These are phyloP conservation scores for Platanista minor DNA, from an alignment of 2,113 vertebrate species.

Conservation along the genomic window DNA sequence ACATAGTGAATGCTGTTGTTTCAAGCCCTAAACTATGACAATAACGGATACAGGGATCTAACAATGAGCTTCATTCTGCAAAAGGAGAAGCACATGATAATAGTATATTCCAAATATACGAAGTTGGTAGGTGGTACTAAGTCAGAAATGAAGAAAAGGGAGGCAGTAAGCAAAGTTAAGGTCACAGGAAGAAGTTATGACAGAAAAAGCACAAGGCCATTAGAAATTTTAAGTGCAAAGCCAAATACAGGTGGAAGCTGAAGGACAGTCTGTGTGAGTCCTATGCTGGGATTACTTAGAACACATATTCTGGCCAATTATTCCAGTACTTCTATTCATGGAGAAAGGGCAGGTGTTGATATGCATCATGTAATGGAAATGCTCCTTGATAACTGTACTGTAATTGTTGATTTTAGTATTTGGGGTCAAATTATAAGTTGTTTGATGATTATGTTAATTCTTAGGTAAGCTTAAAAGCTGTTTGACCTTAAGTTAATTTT, in stretches of 20 bases:
- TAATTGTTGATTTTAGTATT: neutral
- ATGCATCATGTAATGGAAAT: neutral
- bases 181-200: neutral
- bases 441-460: neutral
- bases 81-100: neutral
- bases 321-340: neutral
- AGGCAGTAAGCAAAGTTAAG: neutral
- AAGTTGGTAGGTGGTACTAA: neutral
- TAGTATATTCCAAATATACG: neutral
- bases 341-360: neutral
- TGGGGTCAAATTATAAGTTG: neutral
- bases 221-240: neutral
- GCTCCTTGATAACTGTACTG: neutral
- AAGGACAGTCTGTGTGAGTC: neutral
- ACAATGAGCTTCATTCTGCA: neutral
- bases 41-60: neutral
- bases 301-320: neutral
- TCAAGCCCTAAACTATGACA: neutral
- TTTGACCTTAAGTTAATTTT: neutral
- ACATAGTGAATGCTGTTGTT: neutral
- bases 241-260: neutral
- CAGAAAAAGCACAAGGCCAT: neutral
- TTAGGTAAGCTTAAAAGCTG: neutral
- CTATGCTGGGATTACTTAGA: neutral
- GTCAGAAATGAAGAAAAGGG: neutral